phyloP scores from a whole-genome alignment of 2,888 invertebrate species.

The Cantharis flavilabris region DNA sequence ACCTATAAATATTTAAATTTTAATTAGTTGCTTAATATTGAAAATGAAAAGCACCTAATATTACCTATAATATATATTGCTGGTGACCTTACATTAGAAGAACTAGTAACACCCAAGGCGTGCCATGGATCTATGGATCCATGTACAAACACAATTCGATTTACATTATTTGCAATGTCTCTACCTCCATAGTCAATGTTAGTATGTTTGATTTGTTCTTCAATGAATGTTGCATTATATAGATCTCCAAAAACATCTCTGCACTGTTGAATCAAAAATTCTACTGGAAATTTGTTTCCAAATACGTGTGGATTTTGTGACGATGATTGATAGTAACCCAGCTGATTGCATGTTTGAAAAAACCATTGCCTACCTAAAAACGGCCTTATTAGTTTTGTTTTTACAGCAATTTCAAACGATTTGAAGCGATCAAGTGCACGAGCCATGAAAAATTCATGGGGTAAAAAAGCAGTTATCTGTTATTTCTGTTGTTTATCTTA shows the following conservation, averaged over 20 bases:
- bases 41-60: neutral
- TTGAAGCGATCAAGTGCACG: too few relatives aligned
- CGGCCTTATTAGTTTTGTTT: too few relatives aligned
- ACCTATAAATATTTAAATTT: neutral
- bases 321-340: neutral
- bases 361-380: slow-evolving; percentile 1
- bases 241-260: neutral
- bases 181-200: neutral
- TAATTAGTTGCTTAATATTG: neutral
- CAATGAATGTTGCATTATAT: neutral
- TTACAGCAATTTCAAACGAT: too few relatives aligned
- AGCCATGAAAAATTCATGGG: too few relatives aligned
- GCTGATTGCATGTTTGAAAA: slow-evolving; percentile 7
- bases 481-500: too few relatives aligned
- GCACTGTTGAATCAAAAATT: neutral
- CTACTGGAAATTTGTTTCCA: neutral
- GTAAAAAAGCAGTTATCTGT: too few relatives aligned
- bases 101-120: neutral
- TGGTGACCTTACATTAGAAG: neutral
- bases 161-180: neutral
- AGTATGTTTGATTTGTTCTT: neutral
- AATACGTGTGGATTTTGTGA: neutral
- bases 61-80: neutral
- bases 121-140: neutral
- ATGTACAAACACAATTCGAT: neutral